These are phyloP conservation scores for Sinohyriopsis cumingii DNA, from an alignment of 2,888 invertebrate species.

Conservation along the genomic window DNA sequence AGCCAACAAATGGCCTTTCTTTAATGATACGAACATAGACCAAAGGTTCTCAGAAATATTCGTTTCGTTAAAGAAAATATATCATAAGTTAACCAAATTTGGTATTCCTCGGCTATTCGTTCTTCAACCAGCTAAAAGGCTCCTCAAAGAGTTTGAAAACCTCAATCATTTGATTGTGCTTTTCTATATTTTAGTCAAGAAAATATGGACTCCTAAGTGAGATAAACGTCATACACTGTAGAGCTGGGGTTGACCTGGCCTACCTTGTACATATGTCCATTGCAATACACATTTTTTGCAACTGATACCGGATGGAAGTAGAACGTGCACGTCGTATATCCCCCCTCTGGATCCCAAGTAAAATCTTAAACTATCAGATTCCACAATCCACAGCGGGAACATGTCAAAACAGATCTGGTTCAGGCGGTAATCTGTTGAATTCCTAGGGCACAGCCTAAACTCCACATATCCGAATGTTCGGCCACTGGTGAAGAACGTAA, in stretches of 20 bases:
- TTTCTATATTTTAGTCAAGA: too few relatives aligned
- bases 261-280: constrained; percentile 71
- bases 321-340: constrained; percentile 48
- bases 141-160: too few relatives aligned
- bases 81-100: too few relatives aligned
- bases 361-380: constrained; percentile 50
- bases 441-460: constrained; percentile 68
- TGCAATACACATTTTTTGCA: constrained; percentile 71
- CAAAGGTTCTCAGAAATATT: too few relatives aligned
- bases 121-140: too few relatives aligned
- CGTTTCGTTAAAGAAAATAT: too few relatives aligned
- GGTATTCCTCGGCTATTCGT: too few relatives aligned
- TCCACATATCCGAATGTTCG: constrained; percentile 71
- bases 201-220: too few relatives aligned
- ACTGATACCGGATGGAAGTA: constrained; percentile 61
- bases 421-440: constrained; percentile 48
- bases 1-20: too few relatives aligned
- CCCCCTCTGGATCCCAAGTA: constrained; percentile 49
- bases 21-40: too few relatives aligned
- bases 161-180: too few relatives aligned
- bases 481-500: constrained; percentile 64
- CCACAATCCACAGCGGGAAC: constrained; percentile 57
- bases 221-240: too few relatives aligned
- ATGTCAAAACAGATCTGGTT: constrained; percentile 67
- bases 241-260: not conserved